These are phyloP conservation scores for Hyles lineata DNA, from an alignment of 2,888 invertebrate genomes.

Conservation along the genomic window DNA sequence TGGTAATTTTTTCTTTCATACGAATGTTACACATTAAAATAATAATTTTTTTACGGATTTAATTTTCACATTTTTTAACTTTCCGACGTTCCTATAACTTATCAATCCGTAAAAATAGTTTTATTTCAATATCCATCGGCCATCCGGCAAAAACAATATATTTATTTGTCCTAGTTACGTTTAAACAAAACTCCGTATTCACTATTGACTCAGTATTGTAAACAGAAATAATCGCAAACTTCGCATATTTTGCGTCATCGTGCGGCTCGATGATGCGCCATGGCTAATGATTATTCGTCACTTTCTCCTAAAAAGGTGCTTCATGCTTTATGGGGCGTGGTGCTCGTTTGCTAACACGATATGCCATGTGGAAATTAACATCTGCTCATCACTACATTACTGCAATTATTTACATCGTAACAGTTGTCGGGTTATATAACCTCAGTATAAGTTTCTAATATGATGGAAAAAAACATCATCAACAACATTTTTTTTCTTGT, in stretches of 20 bases:
- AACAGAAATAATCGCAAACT: not conserved
- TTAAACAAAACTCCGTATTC: too few species aligned
- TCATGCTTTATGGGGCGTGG: not conserved
- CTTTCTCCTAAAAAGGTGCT: not conserved
- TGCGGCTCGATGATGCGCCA: constrained; percentile 9
- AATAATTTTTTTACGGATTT: too few species aligned
- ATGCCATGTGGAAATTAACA: not conserved
- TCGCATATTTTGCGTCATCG: not conserved
- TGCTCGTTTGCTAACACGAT: not conserved
- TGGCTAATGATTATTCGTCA: not conserved
- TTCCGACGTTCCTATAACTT: too few species aligned
- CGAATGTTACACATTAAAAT: too few species aligned
- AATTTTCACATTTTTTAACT: too few species aligned
- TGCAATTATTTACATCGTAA: not conserved
- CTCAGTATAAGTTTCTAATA: not conserved
- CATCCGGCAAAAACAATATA: too few species aligned
- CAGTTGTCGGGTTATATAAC: not conserved
- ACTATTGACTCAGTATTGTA: constrained; percentile 4
- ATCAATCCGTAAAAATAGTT: too few species aligned
- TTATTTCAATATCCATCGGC: too few species aligned
- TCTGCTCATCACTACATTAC: not conserved
- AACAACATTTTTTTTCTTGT: too few species aligned
- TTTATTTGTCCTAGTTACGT: not conserved
- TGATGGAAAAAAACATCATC: too few species aligned
- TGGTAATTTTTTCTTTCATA: too few species aligned